phyloP scores from a whole-genome alignment of 1,140 invertebrate species.

The Tetragonula clypearis region DNA sequence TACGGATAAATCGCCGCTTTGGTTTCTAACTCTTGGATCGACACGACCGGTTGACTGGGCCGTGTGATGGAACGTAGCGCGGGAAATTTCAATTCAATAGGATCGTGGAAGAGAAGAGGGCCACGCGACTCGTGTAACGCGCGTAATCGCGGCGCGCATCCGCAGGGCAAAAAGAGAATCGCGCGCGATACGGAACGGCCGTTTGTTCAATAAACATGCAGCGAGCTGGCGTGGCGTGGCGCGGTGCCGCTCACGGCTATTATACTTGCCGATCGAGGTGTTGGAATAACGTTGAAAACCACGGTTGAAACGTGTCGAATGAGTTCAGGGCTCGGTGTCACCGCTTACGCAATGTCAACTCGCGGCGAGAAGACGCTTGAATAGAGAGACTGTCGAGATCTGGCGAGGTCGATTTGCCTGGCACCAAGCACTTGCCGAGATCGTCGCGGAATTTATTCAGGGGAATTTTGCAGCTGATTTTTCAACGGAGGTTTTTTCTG shows the following conservation, averaged over 20 bases:
- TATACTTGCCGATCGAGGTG: conserved; percentile 45
- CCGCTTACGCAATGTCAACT: conserved; percentile 49
- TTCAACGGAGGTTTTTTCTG: too few relatives aligned
- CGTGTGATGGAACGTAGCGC: not conserved
- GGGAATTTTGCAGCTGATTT: too few relatives aligned
- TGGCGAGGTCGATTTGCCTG: conserved; percentile 24
- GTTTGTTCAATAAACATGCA: conserved; percentile 58
- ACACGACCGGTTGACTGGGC: too few relatives aligned
- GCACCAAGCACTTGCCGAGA: not conserved
- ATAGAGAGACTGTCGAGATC: conserved; percentile 21
- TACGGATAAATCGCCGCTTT: too few relatives aligned
- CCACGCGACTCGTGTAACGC: conserved; percentile 37
- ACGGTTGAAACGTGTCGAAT: conserved; percentile 33
- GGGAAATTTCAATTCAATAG: conserved; percentile 2
- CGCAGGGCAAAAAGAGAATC: conserved; percentile 24
- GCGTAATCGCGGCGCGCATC: conserved; percentile 2
- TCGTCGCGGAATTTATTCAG: too few relatives aligned
- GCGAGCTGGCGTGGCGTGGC: not conserved
- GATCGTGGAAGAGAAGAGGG: too few relatives aligned
- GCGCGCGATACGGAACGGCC: conserved; percentile 35
- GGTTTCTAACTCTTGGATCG: too few relatives aligned
- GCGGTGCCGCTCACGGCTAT: conserved; percentile 36
- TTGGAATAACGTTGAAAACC: conserved; percentile 35
- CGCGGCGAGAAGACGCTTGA: conserved; percentile 13
- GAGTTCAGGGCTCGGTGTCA: conserved; percentile 2